Conservation (phyloP, 2,888 invertebrate species). For the Cataglyphis livida region DNA sequence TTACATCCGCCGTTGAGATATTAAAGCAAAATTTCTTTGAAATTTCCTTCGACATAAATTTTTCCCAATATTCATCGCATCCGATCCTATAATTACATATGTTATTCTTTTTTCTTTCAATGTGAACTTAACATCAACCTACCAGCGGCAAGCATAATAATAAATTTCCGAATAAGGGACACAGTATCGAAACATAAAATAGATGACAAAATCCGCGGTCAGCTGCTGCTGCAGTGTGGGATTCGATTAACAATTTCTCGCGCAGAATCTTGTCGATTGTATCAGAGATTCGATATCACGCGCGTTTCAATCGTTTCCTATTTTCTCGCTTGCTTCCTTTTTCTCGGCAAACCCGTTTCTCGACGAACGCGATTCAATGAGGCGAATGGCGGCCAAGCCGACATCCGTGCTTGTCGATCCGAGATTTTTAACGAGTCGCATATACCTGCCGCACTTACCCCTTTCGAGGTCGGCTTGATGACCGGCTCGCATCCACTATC, state of each 20-base stretch:
- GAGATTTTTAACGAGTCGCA: slow-evolving; percentile 35
- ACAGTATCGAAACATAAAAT: slow-evolving; percentile 10
- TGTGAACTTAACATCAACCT: background rate
- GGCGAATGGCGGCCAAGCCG: background rate
- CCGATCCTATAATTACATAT: slow-evolving; percentile 20
- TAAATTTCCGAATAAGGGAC: slow-evolving; percentile 11
- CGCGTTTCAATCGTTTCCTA: slow-evolving; percentile 47
- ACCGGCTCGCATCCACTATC: slow-evolving; percentile 43
- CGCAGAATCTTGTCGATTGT: slow-evolving; percentile 6
- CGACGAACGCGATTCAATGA: slow-evolving; percentile 20
- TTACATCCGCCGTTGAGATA: background rate
- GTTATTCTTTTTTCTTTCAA: background rate
- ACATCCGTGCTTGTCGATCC: slow-evolving; percentile 27
- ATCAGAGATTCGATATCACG: slow-evolving; percentile 12
- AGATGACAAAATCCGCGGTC: slow-evolving; percentile 15
- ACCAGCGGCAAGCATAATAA: background rate
- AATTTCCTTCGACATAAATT: slow-evolving; percentile 21
- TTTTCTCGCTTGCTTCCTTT: slow-evolving; percentile 52
- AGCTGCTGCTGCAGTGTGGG: background rate
- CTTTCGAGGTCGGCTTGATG: slow-evolving; percentile 32
- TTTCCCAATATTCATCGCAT: background rate
- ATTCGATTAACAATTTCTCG: slow-evolving; percentile 25
- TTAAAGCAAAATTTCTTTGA: background rate
- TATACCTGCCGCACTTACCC: slow-evolving; percentile 28
- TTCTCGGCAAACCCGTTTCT: slow-evolving; percentile 56